Evolutionary conservation across 2,113 vertebrate species (phyloP), one percentile per base, ranked within the genome.

Genomic region (Physeter macrocephalus): DNA sequence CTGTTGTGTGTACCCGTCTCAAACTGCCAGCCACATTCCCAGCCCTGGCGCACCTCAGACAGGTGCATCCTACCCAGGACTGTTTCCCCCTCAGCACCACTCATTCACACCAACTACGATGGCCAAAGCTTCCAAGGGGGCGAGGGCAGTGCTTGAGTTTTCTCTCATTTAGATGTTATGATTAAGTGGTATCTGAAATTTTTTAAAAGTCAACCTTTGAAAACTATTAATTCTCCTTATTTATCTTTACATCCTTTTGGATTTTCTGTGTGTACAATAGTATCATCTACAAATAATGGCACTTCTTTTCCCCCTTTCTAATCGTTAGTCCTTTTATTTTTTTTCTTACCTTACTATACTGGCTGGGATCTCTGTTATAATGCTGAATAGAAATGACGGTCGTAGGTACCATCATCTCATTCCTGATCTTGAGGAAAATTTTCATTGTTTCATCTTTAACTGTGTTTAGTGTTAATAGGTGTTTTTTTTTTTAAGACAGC

Each of bases 41-140:
- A 13, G 34, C 74, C 27, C 34, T 31, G 74, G 39, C 5, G 2
- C 25, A 1, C 25, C 27, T 34, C 59, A 61, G 59, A 61, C 23
- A 25, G 49, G 21, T 23, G 10, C 34, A n/a, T 12, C 27, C 21
- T 71, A 10, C 52, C 36, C 20, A 3, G 67, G 64, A 18, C 64
- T 8, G 69, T 17, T 27, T 29, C 36, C 0, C 11, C 36, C 3
- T 4, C 52, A 59, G 61, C 20, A 12, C n/a, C 3, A 5, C 18
- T 18, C 1, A 1, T 2, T 36, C 31, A 20, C 34, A 2, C 18
- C 43, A 10, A 2, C 84, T 3, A 1, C 6, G 2, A 7, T 36
- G 31, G 3, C 75, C 27, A 2, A 6, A 25, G 4, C 27, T 14
- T 82, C 54, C 13, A 3, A 43, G 3, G 39, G 43, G 13, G 8